Percentiles rank a stretch among this genome's conserved stretches.
Evolutionary conservation across 2,797 vertebrate genomes (phyloP).

Genomic region (Eulemur coronatus): DNA sequence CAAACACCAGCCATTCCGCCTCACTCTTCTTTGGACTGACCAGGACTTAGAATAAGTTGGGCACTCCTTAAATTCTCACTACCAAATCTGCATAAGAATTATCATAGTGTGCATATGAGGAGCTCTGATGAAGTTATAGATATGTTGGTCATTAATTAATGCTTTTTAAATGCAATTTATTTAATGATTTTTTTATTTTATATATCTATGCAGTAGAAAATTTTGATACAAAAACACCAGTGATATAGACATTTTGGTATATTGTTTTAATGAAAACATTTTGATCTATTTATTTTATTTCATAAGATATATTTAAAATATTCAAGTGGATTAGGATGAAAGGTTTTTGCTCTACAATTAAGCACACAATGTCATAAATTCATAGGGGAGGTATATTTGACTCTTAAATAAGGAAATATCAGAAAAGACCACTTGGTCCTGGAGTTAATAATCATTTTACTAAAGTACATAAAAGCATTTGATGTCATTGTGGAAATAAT

Average conservation of each 20-base stretch:
- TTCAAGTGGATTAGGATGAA: not conserved
- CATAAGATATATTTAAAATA: not conserved
- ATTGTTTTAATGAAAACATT: not conserved
- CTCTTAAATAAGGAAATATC: not conserved
- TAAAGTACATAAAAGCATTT: not conserved
- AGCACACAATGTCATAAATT: not conserved
- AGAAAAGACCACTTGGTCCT: not conserved
- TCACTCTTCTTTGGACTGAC: not conserved
- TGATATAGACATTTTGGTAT: not conserved
- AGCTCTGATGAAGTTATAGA: not conserved
- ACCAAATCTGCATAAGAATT: not conserved
- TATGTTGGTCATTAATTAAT: not conserved
- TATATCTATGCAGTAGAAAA: not conserved
- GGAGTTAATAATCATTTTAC: not conserved
- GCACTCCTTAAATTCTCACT: not conserved
- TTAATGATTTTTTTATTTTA: not conserved
- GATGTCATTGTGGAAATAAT: not conserved
- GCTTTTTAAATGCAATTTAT: not conserved
- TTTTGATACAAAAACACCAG: not conserved
- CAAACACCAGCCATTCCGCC: not conserved
- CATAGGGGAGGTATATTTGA: not conserved
- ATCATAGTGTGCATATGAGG: fast-evolving
- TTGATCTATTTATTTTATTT: not conserved
- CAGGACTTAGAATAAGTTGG: not conserved
- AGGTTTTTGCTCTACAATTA: not conserved